A percentile compares a stretch with the other conserved stretches of the same genome.
phyloP scores from a whole-genome alignment of 1,140 invertebrate species.

The Polypedilum vanderplanki region DNA sequence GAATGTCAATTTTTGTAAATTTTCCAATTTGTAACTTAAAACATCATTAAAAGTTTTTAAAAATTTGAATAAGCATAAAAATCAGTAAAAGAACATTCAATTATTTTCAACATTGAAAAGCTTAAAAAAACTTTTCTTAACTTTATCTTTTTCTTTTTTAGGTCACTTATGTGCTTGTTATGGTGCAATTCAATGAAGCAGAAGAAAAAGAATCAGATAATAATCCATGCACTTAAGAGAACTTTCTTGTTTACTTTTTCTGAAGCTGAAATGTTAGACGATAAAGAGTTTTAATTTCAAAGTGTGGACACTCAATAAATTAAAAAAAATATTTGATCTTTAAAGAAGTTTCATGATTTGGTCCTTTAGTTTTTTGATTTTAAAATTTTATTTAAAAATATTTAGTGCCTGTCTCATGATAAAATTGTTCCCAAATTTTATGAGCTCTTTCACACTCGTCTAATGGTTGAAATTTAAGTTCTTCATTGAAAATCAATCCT shows the following conservation, averaged over 20 bases:
- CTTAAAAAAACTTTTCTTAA: background rate
- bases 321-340: too few species aligned
- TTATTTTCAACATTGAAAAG: background rate
- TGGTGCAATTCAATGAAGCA: conserved; percentile 22
- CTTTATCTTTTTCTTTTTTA: background rate
- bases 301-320: background rate
- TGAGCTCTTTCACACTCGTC: background rate
- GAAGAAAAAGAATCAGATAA: conserved; percentile 22
- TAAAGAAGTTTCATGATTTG: too few species aligned
- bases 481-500: background rate
- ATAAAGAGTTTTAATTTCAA: background rate
- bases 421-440: background rate
- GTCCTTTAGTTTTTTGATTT: too few species aligned
- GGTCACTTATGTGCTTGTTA: conserved; percentile 22
- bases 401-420: background rate
- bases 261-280: background rate
- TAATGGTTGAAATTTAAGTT: background rate
- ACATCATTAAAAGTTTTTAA: too few species aligned
- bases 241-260: background rate
- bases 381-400: too few species aligned
- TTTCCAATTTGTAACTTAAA: too few species aligned
- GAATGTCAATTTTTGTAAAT: too few species aligned
- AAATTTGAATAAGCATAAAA: too few species aligned
- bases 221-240: conserved; percentile 22
- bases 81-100: too few species aligned